Conservation (phyloP, 2,113 vertebrate genomes). For the Eptesicus fuscus region DNA sequence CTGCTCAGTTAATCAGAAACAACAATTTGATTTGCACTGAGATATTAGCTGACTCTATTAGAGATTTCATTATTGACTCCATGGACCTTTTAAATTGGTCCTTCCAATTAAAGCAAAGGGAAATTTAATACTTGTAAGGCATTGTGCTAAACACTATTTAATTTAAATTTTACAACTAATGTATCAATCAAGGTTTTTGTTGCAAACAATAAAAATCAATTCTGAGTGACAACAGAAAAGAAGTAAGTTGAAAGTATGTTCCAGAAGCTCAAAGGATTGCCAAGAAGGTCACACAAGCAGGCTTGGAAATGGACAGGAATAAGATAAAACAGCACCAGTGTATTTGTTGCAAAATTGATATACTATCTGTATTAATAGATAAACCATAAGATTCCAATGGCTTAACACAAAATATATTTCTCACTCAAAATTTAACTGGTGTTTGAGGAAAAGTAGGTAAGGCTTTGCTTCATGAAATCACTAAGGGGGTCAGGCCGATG, state of each 20-base stretch:
- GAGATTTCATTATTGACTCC: background rate
- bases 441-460: background rate
- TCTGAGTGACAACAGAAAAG: background rate
- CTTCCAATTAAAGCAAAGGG: background rate
- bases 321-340: background rate
- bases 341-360: background rate
- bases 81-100: background rate
- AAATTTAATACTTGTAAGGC: background rate
- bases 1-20: background rate
- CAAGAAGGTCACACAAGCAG: background rate
- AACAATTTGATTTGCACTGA: background rate
- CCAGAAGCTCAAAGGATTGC: background rate
- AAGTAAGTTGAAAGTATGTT: background rate
- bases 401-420: background rate
- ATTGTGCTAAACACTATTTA: background rate
- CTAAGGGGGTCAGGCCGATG: background rate
- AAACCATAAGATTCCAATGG: background rate
- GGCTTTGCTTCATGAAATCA: background rate
- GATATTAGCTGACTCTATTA: background rate
- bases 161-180: slow-evolving; percentile 6
- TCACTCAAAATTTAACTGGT: background rate
- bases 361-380: background rate
- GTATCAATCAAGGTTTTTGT: background rate
- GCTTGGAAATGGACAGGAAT: background rate
- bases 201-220: background rate